Evolutionary conservation across 1,140 invertebrate species (phyloP), one percentile per base, ranked within the genome.

Genomic region (Saxidomus purpurata): DNA sequence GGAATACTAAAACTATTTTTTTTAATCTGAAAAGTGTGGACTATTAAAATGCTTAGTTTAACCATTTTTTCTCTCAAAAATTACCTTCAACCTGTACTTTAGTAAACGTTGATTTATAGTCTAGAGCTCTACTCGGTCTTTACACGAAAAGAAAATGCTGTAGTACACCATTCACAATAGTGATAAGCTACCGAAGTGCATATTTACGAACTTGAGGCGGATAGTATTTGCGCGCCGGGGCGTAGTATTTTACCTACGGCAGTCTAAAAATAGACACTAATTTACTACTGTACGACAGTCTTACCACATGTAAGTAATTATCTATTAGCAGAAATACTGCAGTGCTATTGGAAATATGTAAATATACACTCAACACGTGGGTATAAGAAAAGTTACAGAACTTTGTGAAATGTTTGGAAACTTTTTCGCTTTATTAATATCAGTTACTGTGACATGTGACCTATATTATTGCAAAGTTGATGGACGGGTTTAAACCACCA

Each of bases 171-270:
- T n/a, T n/a, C n/a, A n/a, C n/a, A n/a, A n/a, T n/a, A n/a, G n/a
- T n/a, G n/a, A n/a, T n/a, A n/a, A n/a, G n/a, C n/a, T n/a, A n/a
- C 15, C 52, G 52, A 11, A 22, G 52, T 55, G n/a, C 52, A 11
- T 3, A 3, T 4, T 55, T 22, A 55, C 52, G 52, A 55, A 55
- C 52, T 55, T 55, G 52, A 13, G 52, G 52, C 52, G 34, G 17
- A 38, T n/a, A 71, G 67, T 71, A 71, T 31, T 9, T 38, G 34
- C 38, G 67, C 67, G 17, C 11, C 34, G 17, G 34, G 67, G 67
- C 67, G 67, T 71, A 71, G 34, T 38, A 40, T 71, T 74, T 79
- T 79, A 79, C 76, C 76, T 79, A 59, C 76, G 76, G 76, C 76
- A 79, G 49, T 79, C 76, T 79, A 79, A 52, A 52, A 52, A 79